Percentiles rank a stretch among this genome's conserved stretches.
These are phyloP conservation scores for Brachypterus glaber DNA, from an alignment of 2,888 invertebrate genomes.

Conservation along the genomic window DNA sequence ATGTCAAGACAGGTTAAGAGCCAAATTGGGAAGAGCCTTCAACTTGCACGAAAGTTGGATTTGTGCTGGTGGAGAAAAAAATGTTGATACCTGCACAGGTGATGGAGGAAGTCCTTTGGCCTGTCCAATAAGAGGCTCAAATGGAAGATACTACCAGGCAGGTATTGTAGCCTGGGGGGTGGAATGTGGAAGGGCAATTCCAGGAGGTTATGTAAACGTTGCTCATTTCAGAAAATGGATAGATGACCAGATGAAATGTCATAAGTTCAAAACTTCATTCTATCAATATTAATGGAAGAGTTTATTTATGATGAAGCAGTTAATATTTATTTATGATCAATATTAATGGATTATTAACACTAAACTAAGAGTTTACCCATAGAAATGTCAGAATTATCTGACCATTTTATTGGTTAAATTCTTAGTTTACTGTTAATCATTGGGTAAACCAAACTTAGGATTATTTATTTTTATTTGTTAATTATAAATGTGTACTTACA, in stretches of 20 bases:
- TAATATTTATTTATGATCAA: constrained; percentile 1
- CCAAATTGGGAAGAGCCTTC: background rate
- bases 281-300: background rate
- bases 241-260: constrained; percentile 45
- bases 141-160: constrained; percentile 53
- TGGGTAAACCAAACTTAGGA: no score
- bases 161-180: constrained; percentile 85
- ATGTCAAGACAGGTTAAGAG: background rate
- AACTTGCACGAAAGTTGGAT: background rate
- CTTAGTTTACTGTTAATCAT: no score
- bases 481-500: no score
- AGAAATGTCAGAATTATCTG: no score
- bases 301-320: no score
- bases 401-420: no score
- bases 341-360: no score
- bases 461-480: no score
- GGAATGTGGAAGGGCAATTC: constrained; percentile 63
- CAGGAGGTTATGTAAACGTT: constrained; percentile 68
- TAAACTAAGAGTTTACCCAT: no score
- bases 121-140: constrained; percentile 38
- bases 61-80: background rate
- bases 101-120: constrained; percentile 4
- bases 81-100: background rate
- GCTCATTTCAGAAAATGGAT: constrained; percentile 61
- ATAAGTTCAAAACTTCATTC: background rate